Evolutionary conservation across 2,113 vertebrate genomes (phyloP), one percentile per base, ranked within the genome.

Genomic region (Oreochromis tanganicae): DNA sequence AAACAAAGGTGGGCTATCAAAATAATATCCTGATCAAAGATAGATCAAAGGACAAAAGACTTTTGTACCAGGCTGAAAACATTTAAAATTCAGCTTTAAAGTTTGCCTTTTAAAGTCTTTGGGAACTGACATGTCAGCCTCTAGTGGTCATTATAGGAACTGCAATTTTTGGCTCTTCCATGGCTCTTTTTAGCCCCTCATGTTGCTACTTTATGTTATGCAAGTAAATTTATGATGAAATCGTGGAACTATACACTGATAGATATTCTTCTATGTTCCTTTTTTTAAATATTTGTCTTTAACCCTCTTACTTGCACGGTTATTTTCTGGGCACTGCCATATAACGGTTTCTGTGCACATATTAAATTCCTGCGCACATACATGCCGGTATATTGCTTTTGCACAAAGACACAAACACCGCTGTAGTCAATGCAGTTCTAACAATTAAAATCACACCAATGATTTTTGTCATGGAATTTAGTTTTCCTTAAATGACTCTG

Each of bases 401-500:
- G 80, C 48, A 81, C 27, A 32, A 27, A 55, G 38, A 80, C 29
- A 80, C 48, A 85, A 29, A 88, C 41, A 29, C 16, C 4, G 2
- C 78, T 4, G 32, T 78, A 79, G 27, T 80, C 36, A 80, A 66
- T 43, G 16, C 71, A 83, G 11, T 48, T 54, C 88, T 82, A 50
- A 79, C 79, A 88, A 92, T 94, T 92, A 94, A 92, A 93, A 87
- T 66, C 85, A 79, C 71, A 83, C 55, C 82, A 88, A 79, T 87
- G 90, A 90, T 88, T 91, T 93, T 90, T 80, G 87, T 86, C 81
- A 81, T 81, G 83, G 91, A 93, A 94, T 92, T 89, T 87, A 90
- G 81, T 88, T 93, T 90, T 93, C 80, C 87, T 92, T 86, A 87
- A 94, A 90, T 90, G 94, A 95, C 91, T 92, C 91, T 91, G 90